Base-by-base conservation (phyloP, 2,113 vertebrate genomes). In the Solea solea region DNA sequence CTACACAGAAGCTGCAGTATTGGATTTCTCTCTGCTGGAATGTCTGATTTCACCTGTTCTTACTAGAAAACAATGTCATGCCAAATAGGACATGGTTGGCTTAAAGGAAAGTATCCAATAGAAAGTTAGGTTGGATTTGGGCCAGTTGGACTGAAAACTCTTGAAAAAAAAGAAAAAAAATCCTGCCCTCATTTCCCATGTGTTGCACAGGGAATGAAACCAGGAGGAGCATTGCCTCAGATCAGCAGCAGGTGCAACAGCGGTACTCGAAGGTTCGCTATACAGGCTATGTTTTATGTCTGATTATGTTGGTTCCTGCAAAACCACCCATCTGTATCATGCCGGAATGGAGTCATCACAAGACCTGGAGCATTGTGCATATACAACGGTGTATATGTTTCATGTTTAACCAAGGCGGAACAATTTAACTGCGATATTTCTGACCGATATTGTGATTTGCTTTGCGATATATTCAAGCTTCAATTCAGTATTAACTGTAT, bases 301-400 rank as follows among this genome's bases (percentile, higher is more conserved):
- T 60, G 46, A 78, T 51, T 76, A 76, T 74, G 57, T 64, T 64
- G 50, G 10, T 63, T 59, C 69, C 64, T 60, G 66, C 54, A 70
- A 12, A 84, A 71, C 57, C 79, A 73, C 16, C 72, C 72, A 72
- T 48, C 75, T 83, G 70, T 55, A 56, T 72, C 72, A 81, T 78
- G 74, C 59, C 68, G 54, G 74, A 76, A 81, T 83, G 62, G 70
- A 81, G 59, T 74, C 83, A 81, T 86, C 56, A 60, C 50, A 72
- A 53, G 62, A 80, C 71, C 58, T 48, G 57, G 60, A 80, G 70
- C 48, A 10, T 45, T 76, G 56, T 56, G 69, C 63, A 83, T 77
- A 13, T 72, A 73, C 45, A 62, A 68, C 45, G 46, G 56, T 57
- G 61, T 27, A 55, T 78, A 71, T 27, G 69, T 46, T 74, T 59